Evolutionary conservation across 2,888 invertebrate genomes (phyloP), one percentile per base, ranked within the genome.

Genomic region (Dione juno): DNA sequence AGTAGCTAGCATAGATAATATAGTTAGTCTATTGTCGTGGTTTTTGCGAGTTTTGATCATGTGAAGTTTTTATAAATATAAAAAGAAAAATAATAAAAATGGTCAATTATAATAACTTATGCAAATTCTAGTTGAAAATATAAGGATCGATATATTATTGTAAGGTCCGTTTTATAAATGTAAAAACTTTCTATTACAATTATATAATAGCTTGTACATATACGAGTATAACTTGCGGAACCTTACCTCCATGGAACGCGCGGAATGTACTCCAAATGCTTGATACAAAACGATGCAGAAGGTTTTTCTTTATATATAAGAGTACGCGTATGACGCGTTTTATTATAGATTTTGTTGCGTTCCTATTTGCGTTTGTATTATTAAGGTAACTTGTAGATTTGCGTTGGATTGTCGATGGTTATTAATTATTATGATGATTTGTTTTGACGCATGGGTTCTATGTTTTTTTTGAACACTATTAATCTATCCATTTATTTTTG

Each of bases 311-410:
- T 16, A 37, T 37, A 16, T 35, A 37, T 54, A 54, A 35, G 10
- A 37, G 41, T 35, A 61, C 70, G 76, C 73, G 67, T 73, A 45
- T 59, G 50, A 75, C 76, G 73, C 75, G 65, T 52, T 69, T 70
- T 63, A 54, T 65, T 48, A 40, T 70, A 69, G 28, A 50, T 63
- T 63, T 53, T 57, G 45, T 66, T 67, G 70, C 67, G 66, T 68
- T 70, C 66, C 67, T 70, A 70, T 69, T 69, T 69, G 66, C 50
- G 57, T 54, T 59, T 52, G 52, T 67, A 67, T 59, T 43, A 61
- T 67, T 57, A 11, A 50, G 9, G 19, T 64, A 48, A 61, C 54
- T 54, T 40, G 9, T 63, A 45, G 41, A 53, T 16, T 67, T 64
- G 45, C 48, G 54, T 48, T 64, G 45, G 35, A 61, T 41, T 50